Evolutionary conservation across 2,797 vertebrate species (phyloP).

Genomic region (Argya squamiceps): DNA sequence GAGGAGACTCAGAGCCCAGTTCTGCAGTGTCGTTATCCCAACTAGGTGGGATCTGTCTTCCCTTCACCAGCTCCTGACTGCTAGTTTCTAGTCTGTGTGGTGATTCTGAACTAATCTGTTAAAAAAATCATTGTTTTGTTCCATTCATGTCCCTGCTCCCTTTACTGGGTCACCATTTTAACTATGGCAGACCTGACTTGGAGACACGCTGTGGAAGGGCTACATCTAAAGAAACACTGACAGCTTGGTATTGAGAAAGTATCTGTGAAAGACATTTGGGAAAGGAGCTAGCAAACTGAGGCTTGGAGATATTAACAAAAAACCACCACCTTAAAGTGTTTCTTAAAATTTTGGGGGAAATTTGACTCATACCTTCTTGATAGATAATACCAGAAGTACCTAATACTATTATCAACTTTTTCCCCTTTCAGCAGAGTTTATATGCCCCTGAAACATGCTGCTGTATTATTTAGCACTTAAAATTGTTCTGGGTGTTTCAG

Average conservation of each 20-base stretch:
- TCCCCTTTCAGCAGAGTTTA: background rate
- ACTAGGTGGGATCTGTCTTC: background rate
- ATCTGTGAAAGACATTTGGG: background rate
- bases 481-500: background rate
- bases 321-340: background rate
- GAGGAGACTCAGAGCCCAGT: background rate
- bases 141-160: background rate
- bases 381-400: background rate
- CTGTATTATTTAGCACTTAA: background rate
- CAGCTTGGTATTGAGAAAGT: background rate
- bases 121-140: background rate
- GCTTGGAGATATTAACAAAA: background rate
- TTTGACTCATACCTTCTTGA: background rate
- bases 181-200: background rate
- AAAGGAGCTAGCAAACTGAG: background rate
- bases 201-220: fast-evolving
- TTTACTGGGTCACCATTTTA: background rate
- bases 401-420: background rate
- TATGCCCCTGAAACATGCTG: background rate
- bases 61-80: background rate
- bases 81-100: background rate
- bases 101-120: background rate
- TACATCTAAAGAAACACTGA: background rate
- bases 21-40: background rate
- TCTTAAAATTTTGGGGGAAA: background rate